Evolutionary conservation across 2,888 invertebrate genomes (phyloP).

Genomic region (Aradus depressus): DNA sequence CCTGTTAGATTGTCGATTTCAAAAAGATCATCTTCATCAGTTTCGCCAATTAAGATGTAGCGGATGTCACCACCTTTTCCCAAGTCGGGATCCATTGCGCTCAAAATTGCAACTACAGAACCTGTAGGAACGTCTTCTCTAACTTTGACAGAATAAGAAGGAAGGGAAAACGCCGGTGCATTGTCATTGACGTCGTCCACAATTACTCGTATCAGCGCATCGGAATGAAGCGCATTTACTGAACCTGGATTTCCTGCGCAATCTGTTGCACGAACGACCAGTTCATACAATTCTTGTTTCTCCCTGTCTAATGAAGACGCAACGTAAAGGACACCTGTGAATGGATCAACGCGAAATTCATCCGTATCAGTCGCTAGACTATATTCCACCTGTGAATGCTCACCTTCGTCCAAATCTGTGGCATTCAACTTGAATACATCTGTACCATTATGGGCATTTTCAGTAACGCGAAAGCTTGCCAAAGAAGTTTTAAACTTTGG

Average conservation of each 20-base stretch:
- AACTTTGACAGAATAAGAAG: constrained; percentile 65
- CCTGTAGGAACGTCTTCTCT: constrained; percentile 85
- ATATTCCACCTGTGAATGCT: constrained; percentile 65
- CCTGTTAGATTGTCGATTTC: constrained; percentile 76
- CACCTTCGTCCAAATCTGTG: constrained; percentile 71
- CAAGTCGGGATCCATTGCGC: constrained; percentile 73
- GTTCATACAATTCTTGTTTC: constrained; percentile 64
- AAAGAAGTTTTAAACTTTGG: constrained; percentile 74
- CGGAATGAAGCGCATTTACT: constrained; percentile 54
- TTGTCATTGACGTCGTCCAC: constrained; percentile 88
- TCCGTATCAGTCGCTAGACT: constrained; percentile 59
- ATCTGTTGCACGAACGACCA: constrained; percentile 68
- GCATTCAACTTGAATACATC: constrained; percentile 73
- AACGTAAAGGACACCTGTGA: constrained; percentile 64
- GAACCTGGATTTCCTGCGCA: constrained; percentile 47
- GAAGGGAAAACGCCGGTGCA: constrained; percentile 66
- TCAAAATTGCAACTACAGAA: constrained; percentile 73
- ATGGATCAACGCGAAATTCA: constrained; percentile 68
- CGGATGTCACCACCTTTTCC: constrained; percentile 68
- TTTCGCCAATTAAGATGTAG: constrained; percentile 50
- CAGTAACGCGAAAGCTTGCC: constrained; percentile 73
- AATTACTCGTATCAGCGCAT: constrained; percentile 67
- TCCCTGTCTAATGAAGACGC: constrained; percentile 75
- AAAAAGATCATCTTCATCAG: constrained; percentile 48
- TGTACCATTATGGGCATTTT: constrained; percentile 76